These are phyloP conservation scores for Clinocottus analis DNA, from an alignment of 2,113 vertebrate genomes.

Conservation along the genomic window DNA sequence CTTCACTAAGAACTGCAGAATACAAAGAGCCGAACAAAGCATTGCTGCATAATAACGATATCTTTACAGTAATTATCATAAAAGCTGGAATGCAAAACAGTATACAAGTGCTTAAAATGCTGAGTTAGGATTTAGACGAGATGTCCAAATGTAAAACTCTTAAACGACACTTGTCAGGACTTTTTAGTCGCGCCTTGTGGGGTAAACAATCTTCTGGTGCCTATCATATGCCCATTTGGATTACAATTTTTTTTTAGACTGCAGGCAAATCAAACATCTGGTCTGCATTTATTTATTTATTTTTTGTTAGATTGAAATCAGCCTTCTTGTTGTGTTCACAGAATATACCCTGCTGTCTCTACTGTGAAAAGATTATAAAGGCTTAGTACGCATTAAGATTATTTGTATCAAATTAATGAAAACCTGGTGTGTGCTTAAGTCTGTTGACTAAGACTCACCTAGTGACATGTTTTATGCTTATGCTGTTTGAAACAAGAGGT, in stretches of 20 bases:
- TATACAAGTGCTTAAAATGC: background rate
- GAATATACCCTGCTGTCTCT: background rate
- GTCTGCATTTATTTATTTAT: conserved; percentile 2
- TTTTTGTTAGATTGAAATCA: conserved; percentile 13
- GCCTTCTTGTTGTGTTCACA: background rate
- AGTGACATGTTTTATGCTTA: background rate
- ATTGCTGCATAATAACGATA: background rate
- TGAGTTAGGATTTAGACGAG: background rate
- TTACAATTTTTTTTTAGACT: conserved; percentile 2
- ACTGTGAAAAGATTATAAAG: background rate
- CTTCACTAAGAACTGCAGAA: background rate
- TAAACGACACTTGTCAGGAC: background rate
- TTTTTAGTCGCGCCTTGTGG: conserved; percentile 38
- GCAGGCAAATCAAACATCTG: conserved; percentile 15
- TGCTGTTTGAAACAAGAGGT: conserved; percentile 8
- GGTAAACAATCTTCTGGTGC: conserved; percentile 23
- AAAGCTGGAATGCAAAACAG: background rate
- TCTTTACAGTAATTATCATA: background rate
- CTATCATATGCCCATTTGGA: conserved; percentile 13
- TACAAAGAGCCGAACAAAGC: background rate
- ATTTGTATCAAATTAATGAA: background rate
- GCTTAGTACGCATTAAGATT: background rate
- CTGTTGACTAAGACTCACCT: background rate
- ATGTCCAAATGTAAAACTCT: background rate
- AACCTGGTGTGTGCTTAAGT: background rate